A percentile compares a stretch with the other conserved stretches of the same genome.
Evolutionary conservation across 1,140 invertebrate species (phyloP).

Genomic region (Hestina assimilis): DNA sequence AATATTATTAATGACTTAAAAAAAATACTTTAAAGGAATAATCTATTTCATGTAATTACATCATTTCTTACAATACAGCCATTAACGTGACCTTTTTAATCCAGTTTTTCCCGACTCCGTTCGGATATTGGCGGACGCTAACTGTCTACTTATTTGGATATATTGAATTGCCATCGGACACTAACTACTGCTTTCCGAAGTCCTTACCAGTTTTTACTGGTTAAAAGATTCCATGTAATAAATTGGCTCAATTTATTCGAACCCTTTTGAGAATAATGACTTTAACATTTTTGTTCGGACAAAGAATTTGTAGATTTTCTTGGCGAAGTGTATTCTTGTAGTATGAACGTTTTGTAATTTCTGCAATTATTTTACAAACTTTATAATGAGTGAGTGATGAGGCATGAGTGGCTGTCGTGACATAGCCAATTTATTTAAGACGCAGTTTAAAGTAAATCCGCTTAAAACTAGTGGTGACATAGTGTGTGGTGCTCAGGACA

Average conservation of each 20-base stretch:
- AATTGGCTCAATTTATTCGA: slow-evolving; percentile 17
- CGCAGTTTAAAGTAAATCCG: too few species aligned
- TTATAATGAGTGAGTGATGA: too few species aligned
- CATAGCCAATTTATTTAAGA: too few species aligned
- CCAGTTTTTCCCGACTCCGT: slow-evolving; percentile 53
- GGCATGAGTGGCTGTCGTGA: too few species aligned
- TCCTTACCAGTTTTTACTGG: slow-evolving; percentile 34
- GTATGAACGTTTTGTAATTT: too few species aligned
- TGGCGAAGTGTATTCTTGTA: not conserved
- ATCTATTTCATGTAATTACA: slow-evolving; percentile 63
- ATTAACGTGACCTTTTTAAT: slow-evolving; percentile 68
- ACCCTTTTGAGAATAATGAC: not conserved
- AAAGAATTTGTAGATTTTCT: too few species aligned
- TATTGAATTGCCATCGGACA: slow-evolving; percentile 61
- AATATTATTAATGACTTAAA: too few species aligned
- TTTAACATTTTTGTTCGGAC: not conserved
- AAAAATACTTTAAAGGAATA: too few species aligned
- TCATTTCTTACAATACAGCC: slow-evolving; percentile 58
- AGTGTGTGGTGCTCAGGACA: too few species aligned
- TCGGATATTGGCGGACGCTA: slow-evolving; percentile 63
- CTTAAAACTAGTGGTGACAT: too few species aligned
- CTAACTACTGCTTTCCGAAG: slow-evolving; percentile 50
- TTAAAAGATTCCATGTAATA: slow-evolving; percentile 33
- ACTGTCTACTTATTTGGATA: slow-evolving; percentile 64
- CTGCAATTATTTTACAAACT: not conserved